Evolutionary conservation across 2,888 invertebrate genomes (phyloP), one percentile per base, ranked within the genome.

Genomic region (Pediacus dermestoides): DNA sequence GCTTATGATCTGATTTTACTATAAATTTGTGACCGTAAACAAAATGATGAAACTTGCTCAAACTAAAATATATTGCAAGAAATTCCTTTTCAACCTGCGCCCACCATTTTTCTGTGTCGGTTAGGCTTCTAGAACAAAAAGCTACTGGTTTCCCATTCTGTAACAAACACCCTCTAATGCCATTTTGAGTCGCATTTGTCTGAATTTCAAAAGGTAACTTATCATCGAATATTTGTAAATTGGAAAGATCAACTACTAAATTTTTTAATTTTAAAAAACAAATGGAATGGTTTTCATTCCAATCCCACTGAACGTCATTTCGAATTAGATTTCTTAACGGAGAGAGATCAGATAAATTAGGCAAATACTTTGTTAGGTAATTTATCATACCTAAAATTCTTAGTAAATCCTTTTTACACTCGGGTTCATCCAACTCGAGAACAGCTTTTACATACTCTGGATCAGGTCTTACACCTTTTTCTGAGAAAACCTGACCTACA

Each of bases 11-110:
- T 10, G 37, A 35, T 13, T 61, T 44, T 3, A 62, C 50, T 8
- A 38, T 27, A 2, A 58, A 25, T 38, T 39, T 39, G 33, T 48
- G 43, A 3, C 58, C 58, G 52, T 50, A 60, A 7, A 63, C 49
- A 42, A 55, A 61, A 33, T 59, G 54, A 30, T 55, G 49, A 46
- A 63, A 63, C 33, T 54, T 57, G 16, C 38, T 28, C 30, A 55
- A 54, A 2, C 44, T 54, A 46, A 58, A 59, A 3, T 39, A 46
- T 28, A 63, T 60, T 1, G 57, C 55, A 10, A 62, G 34, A 3
- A 53, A 34, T 39, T 64, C 60, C 39, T 48, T 45, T 9, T 48
- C 45, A 27, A 50, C 43, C 44, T 61, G 54, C 23, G 58, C 49
- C 42, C 55, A 63, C 4, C 39, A 49, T 11, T 25, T 10, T 37